Evolutionary conservation across 2,113 vertebrate species (phyloP), one percentile per base, ranked within the genome.

Genomic region (Antennarius striatus): DNA sequence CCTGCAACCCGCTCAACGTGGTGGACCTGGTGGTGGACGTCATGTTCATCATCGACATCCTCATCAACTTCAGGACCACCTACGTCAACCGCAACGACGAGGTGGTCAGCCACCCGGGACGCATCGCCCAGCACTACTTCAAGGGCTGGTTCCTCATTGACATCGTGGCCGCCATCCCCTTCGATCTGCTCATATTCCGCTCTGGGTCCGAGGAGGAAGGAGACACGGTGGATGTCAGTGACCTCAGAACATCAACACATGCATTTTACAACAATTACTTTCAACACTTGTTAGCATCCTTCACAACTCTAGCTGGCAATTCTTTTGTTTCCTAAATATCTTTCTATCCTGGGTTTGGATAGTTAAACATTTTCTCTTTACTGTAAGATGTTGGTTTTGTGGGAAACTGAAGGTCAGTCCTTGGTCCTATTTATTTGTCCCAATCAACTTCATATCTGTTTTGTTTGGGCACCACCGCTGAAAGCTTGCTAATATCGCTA

Each of bases 81-180:
- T 99, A 99, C 0, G 97, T 99, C 87, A 99, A 99, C 80, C 85
- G 91, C 84, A 99, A 99, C 0, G 98, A 99, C 0, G 98, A 99
- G 90, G 98, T 99, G 88, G 97, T 99, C 67, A 99, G 96, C 89
- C 95, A 98, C 64, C 97, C 98, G 0, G 94, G 91, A 32, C 95
- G 93, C 86, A 99, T 99, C 0, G 96, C 97, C 0, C 92, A 97
- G 73, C 97, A 99, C 77, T 99, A 99, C 89, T 98, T 99, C 91
- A 99, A 99, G 84, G 98, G 98, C 68, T 99, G 98, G 98, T 99
- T 99, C 93, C 96, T 99, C 84, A 99, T 99, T 0, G 98, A 99
- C 88, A 96, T 99, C 75, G 97, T 99, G 10, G 98, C 98, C 0
- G 98, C 98, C 82, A 97, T 99, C 73, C 98, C 98, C 55, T 99